Base-by-base conservation (phyloP, 2,113 vertebrate genomes). In the Phrynocephalus versicolor region DNA sequence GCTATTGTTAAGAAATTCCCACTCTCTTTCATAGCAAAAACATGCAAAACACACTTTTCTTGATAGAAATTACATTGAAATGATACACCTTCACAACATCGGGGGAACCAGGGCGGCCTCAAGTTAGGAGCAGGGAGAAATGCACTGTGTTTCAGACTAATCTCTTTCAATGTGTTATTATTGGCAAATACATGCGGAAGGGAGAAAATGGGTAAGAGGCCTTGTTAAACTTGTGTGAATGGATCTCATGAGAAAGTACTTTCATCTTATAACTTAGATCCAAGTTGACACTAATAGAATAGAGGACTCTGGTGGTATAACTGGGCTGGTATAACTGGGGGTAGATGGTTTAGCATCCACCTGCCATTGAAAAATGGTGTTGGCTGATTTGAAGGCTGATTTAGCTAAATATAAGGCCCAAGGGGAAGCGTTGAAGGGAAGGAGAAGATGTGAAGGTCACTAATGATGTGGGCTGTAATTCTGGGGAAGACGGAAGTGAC, bases 1-100 rank as follows among this genome's bases (percentile, higher is more conserved):
- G 89, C 80, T 82, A 89, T 94, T 91, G 87, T 88, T 90, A 86
- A 94, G 92, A 85, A 33, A 83, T 90, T 94, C 94, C 87, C 92
- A 93, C 73, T 55, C 41, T 90, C 89, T 89, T 90, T 91, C 92
- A 94, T 51, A 86, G 81, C 84, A 27, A 87, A 93, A 93, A 91
- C 88, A 89, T 77, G 81, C 7, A 60, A 79, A 94, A 89, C 75
- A 82, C 64, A 94, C 88, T 85, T 91, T 89, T 88, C 92, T 92
- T 92, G 94, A 92, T 93, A 89, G 21, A 74, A 78, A 91, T 93
- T 90, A 92, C 82, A 69, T 81, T 81, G 25, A 89, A 90, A 89
- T 88, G 91, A 93, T 84, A 74, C 79, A 73, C 3, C 76, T 77
- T 80, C 57, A 79, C 74, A 91, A 90, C 75, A 88, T 84, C 51